phyloP scores from a whole-genome alignment of 1,140 invertebrate genomes.

The Euwallacea similis region DNA sequence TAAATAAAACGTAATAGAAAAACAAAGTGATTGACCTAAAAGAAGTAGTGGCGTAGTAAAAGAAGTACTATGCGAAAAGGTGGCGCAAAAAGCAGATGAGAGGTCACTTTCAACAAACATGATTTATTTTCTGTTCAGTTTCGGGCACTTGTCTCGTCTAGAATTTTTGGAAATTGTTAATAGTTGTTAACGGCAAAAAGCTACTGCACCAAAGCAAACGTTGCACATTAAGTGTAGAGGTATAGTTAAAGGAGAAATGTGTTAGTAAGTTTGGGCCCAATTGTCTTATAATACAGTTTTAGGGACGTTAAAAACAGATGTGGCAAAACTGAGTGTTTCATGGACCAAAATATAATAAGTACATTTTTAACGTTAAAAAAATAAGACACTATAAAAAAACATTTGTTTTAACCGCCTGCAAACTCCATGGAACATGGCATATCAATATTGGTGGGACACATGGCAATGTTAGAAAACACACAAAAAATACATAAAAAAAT shows the following conservation, averaged over 20 bases:
- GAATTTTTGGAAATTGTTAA: constrained; percentile 12
- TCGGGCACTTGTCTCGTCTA: too few relatives aligned
- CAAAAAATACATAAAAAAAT: too few relatives aligned
- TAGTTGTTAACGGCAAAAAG: constrained; percentile 30
- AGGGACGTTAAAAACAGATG: background rate
- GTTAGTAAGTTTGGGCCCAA: too few relatives aligned
- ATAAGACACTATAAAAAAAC: too few relatives aligned
- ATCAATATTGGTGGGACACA: constrained; percentile 43
- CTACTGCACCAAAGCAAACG: constrained; percentile 38
- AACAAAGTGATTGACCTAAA: background rate
- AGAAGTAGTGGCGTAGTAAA: background rate
- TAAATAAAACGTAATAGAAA: too few relatives aligned
- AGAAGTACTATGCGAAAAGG: background rate
- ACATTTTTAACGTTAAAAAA: too few relatives aligned
- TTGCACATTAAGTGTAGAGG: constrained; percentile 40
- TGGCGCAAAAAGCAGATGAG: constrained; percentile 9
- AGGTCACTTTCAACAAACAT: constrained; percentile 36
- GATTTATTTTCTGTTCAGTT: constrained; percentile 49
- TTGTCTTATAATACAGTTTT: background rate
- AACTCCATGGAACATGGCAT: constrained; percentile 50
- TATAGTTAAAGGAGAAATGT: background rate
- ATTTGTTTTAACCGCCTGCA: constrained; percentile 42
- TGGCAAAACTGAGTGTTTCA: too few relatives aligned
- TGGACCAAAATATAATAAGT: too few relatives aligned
- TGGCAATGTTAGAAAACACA: constrained; percentile 5